Conservation (phyloP, 1,140 invertebrate species). For the Drosophila nigromelanica region DNA sequence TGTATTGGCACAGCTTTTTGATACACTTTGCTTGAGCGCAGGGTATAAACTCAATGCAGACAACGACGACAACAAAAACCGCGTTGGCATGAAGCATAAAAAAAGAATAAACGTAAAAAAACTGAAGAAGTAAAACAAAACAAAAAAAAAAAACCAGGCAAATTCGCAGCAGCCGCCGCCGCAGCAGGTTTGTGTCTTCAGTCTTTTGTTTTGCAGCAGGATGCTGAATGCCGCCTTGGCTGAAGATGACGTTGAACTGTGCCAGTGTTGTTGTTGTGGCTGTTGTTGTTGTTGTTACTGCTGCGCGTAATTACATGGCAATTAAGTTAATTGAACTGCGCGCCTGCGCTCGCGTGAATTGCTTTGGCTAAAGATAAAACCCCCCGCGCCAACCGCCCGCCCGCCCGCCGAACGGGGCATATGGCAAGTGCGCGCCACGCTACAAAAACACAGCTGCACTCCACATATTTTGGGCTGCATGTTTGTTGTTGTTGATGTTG, state of each 20-base stretch:
- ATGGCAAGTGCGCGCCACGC: slow-evolving; percentile 19
- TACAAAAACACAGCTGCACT: slow-evolving; percentile 4
- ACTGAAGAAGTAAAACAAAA: slow-evolving; percentile 14
- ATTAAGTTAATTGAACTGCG: slow-evolving; percentile 84
- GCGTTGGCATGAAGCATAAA: slow-evolving; percentile 13
- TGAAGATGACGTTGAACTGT: slow-evolving; percentile 51
- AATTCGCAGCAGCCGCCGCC: slow-evolving; percentile 30
- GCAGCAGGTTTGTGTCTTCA: slow-evolving; percentile 76
- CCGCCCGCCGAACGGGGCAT: not conserved
- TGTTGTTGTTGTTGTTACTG: slow-evolving; percentile 46
- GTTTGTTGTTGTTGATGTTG: not conserved
- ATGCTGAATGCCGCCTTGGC: slow-evolving; percentile 50
- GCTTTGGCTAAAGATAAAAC: slow-evolving; percentile 34
- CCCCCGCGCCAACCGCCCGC: not conserved
- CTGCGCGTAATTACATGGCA: slow-evolving; percentile 81
- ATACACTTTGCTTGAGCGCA: not conserved
- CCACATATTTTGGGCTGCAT: not conserved
- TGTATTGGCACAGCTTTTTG: too few species aligned
- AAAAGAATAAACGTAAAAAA: slow-evolving; percentile 8
- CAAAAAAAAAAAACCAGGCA: slow-evolving; percentile 9
- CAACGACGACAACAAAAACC: slow-evolving; percentile 24
- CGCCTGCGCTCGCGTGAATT: slow-evolving; percentile 76
- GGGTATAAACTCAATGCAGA: slow-evolving; percentile 23
- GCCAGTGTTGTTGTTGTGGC: slow-evolving; percentile 13
- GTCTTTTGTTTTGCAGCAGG: slow-evolving; percentile 74